Conservation (phyloP, 2,113 vertebrate species). For the Actenoides lindsayi region DNA sequence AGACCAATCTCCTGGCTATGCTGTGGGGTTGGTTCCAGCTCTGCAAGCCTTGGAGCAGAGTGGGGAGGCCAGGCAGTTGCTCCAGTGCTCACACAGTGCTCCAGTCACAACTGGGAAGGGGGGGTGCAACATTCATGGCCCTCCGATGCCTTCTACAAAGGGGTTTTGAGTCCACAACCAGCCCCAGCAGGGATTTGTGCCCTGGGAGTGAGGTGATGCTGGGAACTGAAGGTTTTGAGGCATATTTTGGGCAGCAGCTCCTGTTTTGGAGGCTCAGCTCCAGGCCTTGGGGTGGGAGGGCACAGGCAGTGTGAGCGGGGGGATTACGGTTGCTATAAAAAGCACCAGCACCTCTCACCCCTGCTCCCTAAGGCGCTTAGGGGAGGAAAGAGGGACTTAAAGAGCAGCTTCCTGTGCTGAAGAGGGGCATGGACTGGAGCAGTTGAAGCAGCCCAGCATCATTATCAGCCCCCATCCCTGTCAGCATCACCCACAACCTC, state of each 20-base stretch:
- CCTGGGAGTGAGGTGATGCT: neutral
- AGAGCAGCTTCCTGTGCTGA: neutral
- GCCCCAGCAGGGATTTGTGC: neutral
- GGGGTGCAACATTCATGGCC: neutral
- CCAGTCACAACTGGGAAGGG: neutral
- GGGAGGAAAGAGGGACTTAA: constrained; percentile 45
- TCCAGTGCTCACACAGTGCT: neutral
- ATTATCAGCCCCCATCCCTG: neutral
- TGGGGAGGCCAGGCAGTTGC: neutral
- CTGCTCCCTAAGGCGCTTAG: constrained; percentile 52
- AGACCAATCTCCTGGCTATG: neutral
- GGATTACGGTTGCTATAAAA: constrained; percentile 60
- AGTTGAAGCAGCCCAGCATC: neutral
- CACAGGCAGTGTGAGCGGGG: neutral
- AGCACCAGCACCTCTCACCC: neutral
- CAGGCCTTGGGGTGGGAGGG: neutral
- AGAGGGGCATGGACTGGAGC: neutral
- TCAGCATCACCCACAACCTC: neutral
- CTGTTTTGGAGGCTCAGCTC: neutral
- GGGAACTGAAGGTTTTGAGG: fast-evolving
- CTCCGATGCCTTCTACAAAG: neutral
- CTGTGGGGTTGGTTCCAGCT: neutral
- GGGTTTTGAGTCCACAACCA: neutral
- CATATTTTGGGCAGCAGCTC: neutral
- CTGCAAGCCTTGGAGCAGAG: neutral